phyloP scores from a whole-genome alignment of 1,140 invertebrate species.

The Meloidogyne floridensis region DNA sequence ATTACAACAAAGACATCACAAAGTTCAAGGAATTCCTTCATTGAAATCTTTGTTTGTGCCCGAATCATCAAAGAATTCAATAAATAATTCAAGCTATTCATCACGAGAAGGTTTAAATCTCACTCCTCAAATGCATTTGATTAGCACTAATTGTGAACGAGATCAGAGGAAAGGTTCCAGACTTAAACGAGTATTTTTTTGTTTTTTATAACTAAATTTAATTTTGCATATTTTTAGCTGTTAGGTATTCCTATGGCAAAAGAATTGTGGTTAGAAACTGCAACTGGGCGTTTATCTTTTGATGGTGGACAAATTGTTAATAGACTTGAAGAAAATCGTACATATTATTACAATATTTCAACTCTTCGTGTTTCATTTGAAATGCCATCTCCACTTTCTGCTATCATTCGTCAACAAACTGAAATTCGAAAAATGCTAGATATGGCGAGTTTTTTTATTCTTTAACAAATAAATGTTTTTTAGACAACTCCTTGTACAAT shows the following conservation, averaged over 20 bases:
- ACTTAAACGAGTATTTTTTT: not conserved
- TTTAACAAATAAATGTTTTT: not conserved
- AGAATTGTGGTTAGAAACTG: not conserved
- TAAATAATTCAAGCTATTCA: not conserved
- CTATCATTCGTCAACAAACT: not conserved
- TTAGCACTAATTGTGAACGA: not conserved
- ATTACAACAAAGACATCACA: not conserved
- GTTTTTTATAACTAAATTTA: not conserved
- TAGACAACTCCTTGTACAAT: not conserved
- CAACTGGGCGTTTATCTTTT: not conserved
- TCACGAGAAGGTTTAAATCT: not conserved
- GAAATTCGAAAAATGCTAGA: not conserved
- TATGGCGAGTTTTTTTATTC: not conserved
- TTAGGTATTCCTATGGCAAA: not conserved
- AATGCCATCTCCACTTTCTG: not conserved
- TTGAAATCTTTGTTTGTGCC: constrained; percentile 6
- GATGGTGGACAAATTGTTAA: not conserved
- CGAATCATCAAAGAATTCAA: not conserved
- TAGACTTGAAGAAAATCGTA: not conserved
- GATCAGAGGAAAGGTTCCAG: constrained; percentile 2
- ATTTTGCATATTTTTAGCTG: not conserved
- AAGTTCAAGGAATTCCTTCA: constrained; percentile 2
- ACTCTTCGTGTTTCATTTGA: constrained; percentile 1
- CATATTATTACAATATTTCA: constrained; percentile 1
- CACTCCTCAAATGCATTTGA: not conserved